These are phyloP conservation scores for Choristoneura rosaceana DNA, from an alignment of 2,888 invertebrate species.

Conservation along the genomic window DNA sequence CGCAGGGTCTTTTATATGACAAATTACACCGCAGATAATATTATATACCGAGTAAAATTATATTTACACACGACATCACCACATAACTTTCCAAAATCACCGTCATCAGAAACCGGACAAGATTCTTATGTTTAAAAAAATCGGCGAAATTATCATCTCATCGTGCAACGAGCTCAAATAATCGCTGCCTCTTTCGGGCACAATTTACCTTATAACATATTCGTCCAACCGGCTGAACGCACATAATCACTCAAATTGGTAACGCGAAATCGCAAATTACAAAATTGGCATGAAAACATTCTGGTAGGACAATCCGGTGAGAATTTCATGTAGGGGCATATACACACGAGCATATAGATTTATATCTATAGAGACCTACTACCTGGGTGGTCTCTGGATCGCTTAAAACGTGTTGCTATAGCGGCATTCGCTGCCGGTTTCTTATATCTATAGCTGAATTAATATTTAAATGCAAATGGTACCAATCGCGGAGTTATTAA, in stretches of 20 bases:
- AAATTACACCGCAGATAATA: not conserved
- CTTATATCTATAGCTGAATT: conserved; percentile 65
- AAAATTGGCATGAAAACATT: conserved; percentile 71
- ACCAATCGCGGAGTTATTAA: conserved; percentile 71
- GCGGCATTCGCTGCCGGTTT: conserved; percentile 57
- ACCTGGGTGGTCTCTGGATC: conserved; percentile 80
- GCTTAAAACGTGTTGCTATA: conserved; percentile 64
- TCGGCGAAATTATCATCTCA: conserved; percentile 70
- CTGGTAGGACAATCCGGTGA: conserved; percentile 52
- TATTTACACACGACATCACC: conserved; percentile 39
- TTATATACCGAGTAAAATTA: conserved; percentile 32
- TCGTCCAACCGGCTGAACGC: conserved; percentile 61
- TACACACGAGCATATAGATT: conserved; percentile 54
- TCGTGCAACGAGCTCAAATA: conserved; percentile 66
- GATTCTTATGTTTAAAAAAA: conserved; percentile 33
- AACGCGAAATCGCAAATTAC: conserved; percentile 78
- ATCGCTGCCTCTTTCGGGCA: conserved; percentile 60
- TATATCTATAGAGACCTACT: conserved; percentile 46
- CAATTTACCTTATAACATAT: conserved; percentile 73
- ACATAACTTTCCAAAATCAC: conserved; percentile 39
- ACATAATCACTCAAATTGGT: conserved; percentile 78
- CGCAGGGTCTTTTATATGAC: not conserved
- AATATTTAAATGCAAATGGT: conserved; percentile 70
- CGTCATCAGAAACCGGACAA: conserved; percentile 24
- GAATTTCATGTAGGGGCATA: conserved; percentile 53